Evolutionary conservation across 2,113 vertebrate genomes (phyloP), one percentile per base, ranked within the genome.

Genomic region (Myxocyprinus asiaticus): DNA sequence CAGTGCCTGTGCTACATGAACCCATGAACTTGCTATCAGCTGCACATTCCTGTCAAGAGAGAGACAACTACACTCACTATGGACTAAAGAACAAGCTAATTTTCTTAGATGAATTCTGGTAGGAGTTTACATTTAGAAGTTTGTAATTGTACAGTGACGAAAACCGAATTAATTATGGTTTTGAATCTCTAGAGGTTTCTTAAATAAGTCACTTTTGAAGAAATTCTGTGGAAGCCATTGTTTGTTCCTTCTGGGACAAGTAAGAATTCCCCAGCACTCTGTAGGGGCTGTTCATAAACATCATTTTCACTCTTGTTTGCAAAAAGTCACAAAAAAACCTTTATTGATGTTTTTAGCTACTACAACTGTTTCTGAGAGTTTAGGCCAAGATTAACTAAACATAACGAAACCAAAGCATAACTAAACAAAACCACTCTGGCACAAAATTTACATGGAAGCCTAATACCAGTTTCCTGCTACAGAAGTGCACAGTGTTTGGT

Each of bases 1-100:
- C 48, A 44, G 33, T 75, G 74, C 82, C 81, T 61, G 17, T 67
- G 69, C 55, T 47, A 73, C 64, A 70, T 44, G 65, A 82, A 80
- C 78, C 22, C 6, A 6, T 81, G 81, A 85, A 84, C 76, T 61
- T 80, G 65, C 77, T 78, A 71, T 86, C 84, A 75, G 67, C 77
- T 70, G 82, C 6, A 82, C 78, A 79, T 87, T 89, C 82, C 82
- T 86, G 77, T 88, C 84, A 83, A 62, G 83, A 67, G 73, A 82
- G 67, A 81, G 81, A 83, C 79, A 76, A 75, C 68, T 81, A 79
- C 83, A 70, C 17, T 68, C 59, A 68, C 74, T 63, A 55, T 63
- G 70, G 74, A 78, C 15, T 82, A 12, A 77, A 76, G 14, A 59
- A 77, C 22, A 9, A 63, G 74, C 75, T 67, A 7, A 4, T n/a